Evolutionary conservation across 2,888 invertebrate genomes (phyloP), one percentile per base, ranked within the genome.

Genomic region (Galerucella nymphaeae): DNA sequence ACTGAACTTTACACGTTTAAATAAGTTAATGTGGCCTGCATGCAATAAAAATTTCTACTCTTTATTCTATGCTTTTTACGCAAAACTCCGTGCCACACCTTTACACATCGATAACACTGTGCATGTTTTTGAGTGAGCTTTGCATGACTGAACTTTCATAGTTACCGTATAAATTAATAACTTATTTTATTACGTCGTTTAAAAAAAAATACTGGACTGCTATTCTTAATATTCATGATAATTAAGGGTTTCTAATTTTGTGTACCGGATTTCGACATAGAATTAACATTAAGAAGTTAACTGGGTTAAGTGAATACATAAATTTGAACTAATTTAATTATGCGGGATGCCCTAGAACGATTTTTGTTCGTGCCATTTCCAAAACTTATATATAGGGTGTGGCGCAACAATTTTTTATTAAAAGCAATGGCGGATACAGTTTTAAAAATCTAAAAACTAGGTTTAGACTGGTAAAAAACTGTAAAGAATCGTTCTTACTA

Each of bases 121-220:
- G 68, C 61, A 68, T 59, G 68, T n/a, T 48, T 50, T 68, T 16
- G 18, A 42, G 38, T 66, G 58, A 59, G 57, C 50, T 75, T 70
- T 69, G 72, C 62, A 61, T 72, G 55, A 74, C 50, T 69, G 30
- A 38, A n/a, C 45, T 48, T 4, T 63, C 63, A 30, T 64, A 13
- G 48, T 68, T 18, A 68, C 45, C 18, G 53, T 48, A 67, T 61
- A 68, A 68, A 55, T 68, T 38, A 50, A 72, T 61, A 71, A 64
- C 53, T 61, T 62, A 71, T 66, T 66, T 61, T 20, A 66, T 13
- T 57, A 11, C 11, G 20, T 57, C 20, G 23, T 57, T 57, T 9
- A 20, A 9, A 13, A 14, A n/a, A 58, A 53, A 18, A 18, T 53
- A 53, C 18, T 16, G 16, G 18, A 53, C 8, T 10, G 8, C 16